phyloP scores from a whole-genome alignment of 2,113 vertebrate genomes.

The Plectropomus leopardus region DNA sequence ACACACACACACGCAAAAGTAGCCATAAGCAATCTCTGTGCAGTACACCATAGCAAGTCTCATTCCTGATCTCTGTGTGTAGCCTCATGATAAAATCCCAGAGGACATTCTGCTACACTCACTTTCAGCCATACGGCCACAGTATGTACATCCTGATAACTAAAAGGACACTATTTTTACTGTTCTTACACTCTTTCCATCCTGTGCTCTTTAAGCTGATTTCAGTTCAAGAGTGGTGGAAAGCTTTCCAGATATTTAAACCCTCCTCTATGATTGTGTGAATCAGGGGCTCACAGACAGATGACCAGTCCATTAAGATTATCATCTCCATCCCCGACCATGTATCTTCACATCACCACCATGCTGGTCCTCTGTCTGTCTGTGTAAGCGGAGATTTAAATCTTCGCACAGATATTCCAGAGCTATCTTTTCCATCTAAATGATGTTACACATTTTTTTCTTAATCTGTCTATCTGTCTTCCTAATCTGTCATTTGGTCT shows the following conservation, averaged over 20 bases:
- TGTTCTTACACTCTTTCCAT: conserved; percentile 45
- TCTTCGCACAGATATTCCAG: conserved; percentile 62
- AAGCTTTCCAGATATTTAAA: conserved; percentile 77
- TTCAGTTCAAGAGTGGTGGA: conserved; percentile 61
- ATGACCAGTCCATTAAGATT: conserved; percentile 83
- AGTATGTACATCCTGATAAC: conserved; percentile 18
- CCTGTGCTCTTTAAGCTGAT: conserved; percentile 75
- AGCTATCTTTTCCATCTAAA: conserved; percentile 54
- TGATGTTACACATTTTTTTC: conserved; percentile 45
- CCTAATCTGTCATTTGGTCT: conserved; percentile 20
- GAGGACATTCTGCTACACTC: conserved; percentile 33
- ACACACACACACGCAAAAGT: no score
- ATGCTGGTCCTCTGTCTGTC: conserved; percentile 31
- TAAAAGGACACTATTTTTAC: conserved; percentile 41
- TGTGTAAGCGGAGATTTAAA: conserved; percentile 71
- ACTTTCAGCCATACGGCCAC: conserved; percentile 27
- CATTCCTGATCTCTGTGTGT: conserved; percentile 49
- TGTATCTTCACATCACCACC: conserved; percentile 68
- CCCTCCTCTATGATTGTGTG: conserved; percentile 49
- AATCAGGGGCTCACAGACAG: conserved; percentile 70
- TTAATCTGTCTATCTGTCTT: conserved; percentile 43
- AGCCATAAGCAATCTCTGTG: conserved; percentile 54
- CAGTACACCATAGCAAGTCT: conserved; percentile 34
- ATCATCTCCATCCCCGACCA: conserved; percentile 68
- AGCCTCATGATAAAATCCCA: conserved; percentile 50